These are phyloP conservation scores for Drosophila santomea DNA, from an alignment of 1,140 invertebrate genomes.

Conservation along the genomic window DNA sequence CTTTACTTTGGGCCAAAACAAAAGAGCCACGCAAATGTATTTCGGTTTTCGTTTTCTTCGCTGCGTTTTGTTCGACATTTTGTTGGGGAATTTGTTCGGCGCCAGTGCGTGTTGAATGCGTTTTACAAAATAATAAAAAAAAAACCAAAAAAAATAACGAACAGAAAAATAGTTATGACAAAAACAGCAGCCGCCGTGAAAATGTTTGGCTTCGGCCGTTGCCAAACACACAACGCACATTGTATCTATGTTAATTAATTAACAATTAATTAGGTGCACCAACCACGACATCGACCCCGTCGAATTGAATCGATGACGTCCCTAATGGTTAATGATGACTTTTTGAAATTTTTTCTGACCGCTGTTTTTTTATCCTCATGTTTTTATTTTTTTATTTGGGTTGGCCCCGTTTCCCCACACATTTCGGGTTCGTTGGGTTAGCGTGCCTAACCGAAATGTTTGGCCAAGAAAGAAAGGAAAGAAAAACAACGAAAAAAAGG, in stretches of 20 bases:
- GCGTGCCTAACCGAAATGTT: conserved; percentile 76
- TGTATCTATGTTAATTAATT: conserved; percentile 83
- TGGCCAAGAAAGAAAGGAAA: conserved; percentile 34
- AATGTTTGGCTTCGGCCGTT: conserved; percentile 54
- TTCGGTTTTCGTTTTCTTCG: conserved; percentile 32
- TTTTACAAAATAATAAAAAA: conserved; percentile 47
- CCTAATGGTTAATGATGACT: conserved; percentile 82
- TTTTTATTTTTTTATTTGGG: conserved; percentile 37
- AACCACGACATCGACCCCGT: conserved; percentile 41
- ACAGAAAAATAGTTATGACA: conserved; percentile 54
- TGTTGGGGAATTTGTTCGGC: conserved; percentile 44
- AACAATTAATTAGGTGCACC: conserved; percentile 80
- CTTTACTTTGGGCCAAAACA: conserved; percentile 15
- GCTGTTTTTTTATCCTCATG: conserved; percentile 14
- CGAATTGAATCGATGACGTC: conserved; percentile 72
- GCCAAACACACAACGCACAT: conserved; percentile 48
- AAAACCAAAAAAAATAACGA: conserved; percentile 15
- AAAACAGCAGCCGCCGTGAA: conserved; percentile 72
- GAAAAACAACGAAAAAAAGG: conserved; percentile 1
- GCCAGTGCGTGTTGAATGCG: conserved; percentile 63
- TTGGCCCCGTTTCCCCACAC: conserved; percentile 64
- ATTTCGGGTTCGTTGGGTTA: conserved; percentile 37
- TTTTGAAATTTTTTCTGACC: conserved; percentile 42
- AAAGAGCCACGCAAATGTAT: conserved; percentile 46
- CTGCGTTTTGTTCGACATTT: conserved; percentile 52